Conservation (phyloP, 2,888 invertebrate species). For the Melanostoma mellinum region DNA sequence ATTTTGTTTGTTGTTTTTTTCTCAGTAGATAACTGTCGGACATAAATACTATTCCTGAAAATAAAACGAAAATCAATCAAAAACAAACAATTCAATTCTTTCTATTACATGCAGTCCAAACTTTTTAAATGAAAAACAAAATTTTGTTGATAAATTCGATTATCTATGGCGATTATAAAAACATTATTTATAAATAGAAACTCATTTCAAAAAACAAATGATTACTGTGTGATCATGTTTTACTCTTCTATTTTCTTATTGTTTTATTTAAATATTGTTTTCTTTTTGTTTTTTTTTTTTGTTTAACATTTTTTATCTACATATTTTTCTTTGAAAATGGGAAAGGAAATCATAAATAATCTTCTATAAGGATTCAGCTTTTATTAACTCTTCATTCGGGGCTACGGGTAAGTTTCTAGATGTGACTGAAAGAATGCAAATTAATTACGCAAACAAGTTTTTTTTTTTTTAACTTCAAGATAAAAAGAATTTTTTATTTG, state of each 20-base stretch:
- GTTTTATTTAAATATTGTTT: conserved; percentile 18
- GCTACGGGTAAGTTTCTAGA: conserved; percentile 27
- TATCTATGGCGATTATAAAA: conserved; percentile 68
- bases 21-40: conserved; percentile 2
- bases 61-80: conserved; percentile 37
- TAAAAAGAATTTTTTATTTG: conserved; percentile 23
- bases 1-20: conserved; percentile 36
- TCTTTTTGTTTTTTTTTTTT: conserved; percentile 26
- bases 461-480: neutral
- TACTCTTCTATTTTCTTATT: conserved; percentile 21
- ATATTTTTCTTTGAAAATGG: conserved; percentile 15
- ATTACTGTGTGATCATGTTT: conserved; percentile 43
- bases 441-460: conserved; percentile 11
- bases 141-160: conserved; percentile 57
- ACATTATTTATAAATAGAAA: conserved; percentile 21
- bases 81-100: conserved; percentile 14
- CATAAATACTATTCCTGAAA: conserved; percentile 25
- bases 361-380: conserved; percentile 10
- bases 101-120: conserved; percentile 13
- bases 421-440: conserved; percentile 32
- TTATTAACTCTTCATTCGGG: conserved; percentile 22
- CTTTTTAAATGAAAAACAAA: conserved; percentile 34
- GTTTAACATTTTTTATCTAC: conserved; percentile 35
- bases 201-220: conserved; percentile 18
- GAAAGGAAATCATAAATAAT: neutral